Conservation (phyloP, 1,140 invertebrate species). For the Drosophila sp. region DNA sequence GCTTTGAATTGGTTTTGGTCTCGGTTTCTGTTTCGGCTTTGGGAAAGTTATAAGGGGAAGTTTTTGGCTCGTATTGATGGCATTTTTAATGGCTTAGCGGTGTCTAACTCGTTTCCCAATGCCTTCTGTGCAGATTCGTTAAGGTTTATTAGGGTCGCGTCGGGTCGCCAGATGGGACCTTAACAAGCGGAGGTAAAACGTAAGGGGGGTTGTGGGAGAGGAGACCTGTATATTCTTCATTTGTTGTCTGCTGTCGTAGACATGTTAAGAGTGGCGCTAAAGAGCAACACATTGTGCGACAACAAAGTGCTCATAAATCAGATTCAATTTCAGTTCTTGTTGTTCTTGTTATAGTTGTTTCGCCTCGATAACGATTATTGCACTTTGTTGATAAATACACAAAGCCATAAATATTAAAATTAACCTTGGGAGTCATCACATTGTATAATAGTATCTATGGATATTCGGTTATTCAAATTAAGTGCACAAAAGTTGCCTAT, state of each 20-base stretch:
- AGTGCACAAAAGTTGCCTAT: background rate
- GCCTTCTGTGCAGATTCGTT: slow-evolving; percentile 55
- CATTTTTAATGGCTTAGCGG: slow-evolving; percentile 74
- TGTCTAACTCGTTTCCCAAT: slow-evolving; percentile 51
- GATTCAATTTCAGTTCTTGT: slow-evolving; percentile 41
- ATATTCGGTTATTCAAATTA: slow-evolving; percentile 15
- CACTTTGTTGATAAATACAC: slow-evolving; percentile 33
- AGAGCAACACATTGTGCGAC: slow-evolving; percentile 53
- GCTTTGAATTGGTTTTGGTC: slow-evolving; percentile 54
- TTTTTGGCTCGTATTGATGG: slow-evolving; percentile 67
- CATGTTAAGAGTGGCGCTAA: slow-evolving; percentile 52
- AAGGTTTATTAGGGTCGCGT: slow-evolving; percentile 50
- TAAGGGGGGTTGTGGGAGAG: background rate
- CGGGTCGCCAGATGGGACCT: slow-evolving; percentile 26
- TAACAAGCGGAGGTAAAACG: background rate
- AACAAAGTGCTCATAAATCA: slow-evolving; percentile 65
- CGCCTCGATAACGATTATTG: slow-evolving; percentile 73
- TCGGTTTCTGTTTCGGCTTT: slow-evolving; percentile 46
- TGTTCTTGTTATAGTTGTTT: slow-evolving; percentile 39
- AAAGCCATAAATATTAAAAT: slow-evolving; percentile 16
- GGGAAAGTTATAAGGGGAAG: slow-evolving; percentile 11
- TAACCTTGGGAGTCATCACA: slow-evolving; percentile 18
- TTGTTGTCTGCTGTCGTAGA: slow-evolving; percentile 35
- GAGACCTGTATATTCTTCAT: background rate
- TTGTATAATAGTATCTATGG: slow-evolving; percentile 13